Evolutionary conservation across 1,140 invertebrate genomes (phyloP), one percentile per base, ranked within the genome.

Genomic region (Pseudomyrmex flavicornis): DNA sequence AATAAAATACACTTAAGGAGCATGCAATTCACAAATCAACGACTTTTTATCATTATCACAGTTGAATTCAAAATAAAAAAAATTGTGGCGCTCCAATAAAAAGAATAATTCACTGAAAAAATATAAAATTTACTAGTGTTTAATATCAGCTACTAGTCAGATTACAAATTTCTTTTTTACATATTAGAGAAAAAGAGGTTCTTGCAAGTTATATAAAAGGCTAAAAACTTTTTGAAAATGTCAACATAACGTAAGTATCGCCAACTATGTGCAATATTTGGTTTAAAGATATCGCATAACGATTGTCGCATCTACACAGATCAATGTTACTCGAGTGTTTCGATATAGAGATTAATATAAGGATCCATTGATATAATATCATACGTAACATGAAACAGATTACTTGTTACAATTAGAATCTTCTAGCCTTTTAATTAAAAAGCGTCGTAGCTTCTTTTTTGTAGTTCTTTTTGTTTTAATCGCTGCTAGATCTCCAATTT

Each of bases 1-100:
- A 59, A n/a, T 46, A 35, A 35, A 35, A 5, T 1, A 35, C 44
- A 54, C 20, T 35, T 44, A 54, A 2, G 12, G 44, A 61, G 8
- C 54, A n/a, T 4, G 20, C 15, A 72, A 80, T 15, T 70, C 44
- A 58, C 8, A 44, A 26, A 56, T 44, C 44, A 70, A 7, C 26
- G 1, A 12, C 15, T 58, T 70, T 80, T 69, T 46, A 80, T 13
- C 52, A 20, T 70, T 70, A 79, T 80, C 76, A 80, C 76, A 80
- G 75, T 46, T 63, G 35, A 80, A 35, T 22, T 54, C 52, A 13
- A 70, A 50, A 26, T 70, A 58, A 70, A 61, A 61, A 54, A 80
- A 54, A 70, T 80, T 66, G 44, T 44, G 48, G 15, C 15, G 44
- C 54, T 22, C 10, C 13, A n/a, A 35, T 50, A 58, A 68, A 26